A percentile compares a stretch with the other conserved stretches of the same genome.
Conservation (phyloP, 2,113 vertebrate genomes). For the Chauna torquata region DNA sequence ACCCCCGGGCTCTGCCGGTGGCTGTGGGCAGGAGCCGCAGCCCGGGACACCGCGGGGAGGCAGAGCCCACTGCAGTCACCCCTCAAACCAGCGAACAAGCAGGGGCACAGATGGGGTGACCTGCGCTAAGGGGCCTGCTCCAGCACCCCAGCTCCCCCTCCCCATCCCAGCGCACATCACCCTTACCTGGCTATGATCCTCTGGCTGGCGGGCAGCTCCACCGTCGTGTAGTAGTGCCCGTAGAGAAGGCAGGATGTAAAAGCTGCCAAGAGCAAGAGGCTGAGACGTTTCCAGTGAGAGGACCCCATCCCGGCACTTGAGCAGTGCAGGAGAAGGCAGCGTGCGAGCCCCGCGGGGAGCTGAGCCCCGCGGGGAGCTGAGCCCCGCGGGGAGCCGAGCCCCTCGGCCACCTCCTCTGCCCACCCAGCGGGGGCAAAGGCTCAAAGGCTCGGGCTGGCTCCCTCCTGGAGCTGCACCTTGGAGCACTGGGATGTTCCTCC, state of each 20-base stretch:
- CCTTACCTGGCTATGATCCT: slow-evolving; percentile 46
- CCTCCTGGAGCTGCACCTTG: neutral
- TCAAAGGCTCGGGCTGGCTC: neutral
- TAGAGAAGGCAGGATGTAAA: slow-evolving; percentile 50
- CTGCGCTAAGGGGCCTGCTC: accelerated
- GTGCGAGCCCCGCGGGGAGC: too few relatives aligned
- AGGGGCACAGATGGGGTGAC: neutral
- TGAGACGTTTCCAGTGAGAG: slow-evolving; percentile 30
- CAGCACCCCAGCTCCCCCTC: neutral
- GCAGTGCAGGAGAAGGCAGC: neutral
- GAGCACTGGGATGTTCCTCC: slow-evolving; percentile 35
- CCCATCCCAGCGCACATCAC: neutral
- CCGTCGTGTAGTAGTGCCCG: slow-evolving; percentile 2
- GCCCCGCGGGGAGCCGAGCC: too few relatives aligned
- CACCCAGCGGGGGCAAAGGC: neutral
- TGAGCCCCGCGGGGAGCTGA: neutral
- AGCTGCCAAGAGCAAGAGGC: slow-evolving; percentile 56
- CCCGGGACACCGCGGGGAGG: neutral
- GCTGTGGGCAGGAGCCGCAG: neutral
- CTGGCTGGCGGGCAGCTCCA: neutral
- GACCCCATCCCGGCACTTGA: slow-evolving; percentile 48
- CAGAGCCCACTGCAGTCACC: neutral
- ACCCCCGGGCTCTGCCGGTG: neutral
- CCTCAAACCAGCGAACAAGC: neutral
- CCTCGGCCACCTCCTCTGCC: too few relatives aligned